These are phyloP conservation scores for Therioaphis trifolii DNA, from an alignment of 2,888 invertebrate genomes.

Conservation along the genomic window DNA sequence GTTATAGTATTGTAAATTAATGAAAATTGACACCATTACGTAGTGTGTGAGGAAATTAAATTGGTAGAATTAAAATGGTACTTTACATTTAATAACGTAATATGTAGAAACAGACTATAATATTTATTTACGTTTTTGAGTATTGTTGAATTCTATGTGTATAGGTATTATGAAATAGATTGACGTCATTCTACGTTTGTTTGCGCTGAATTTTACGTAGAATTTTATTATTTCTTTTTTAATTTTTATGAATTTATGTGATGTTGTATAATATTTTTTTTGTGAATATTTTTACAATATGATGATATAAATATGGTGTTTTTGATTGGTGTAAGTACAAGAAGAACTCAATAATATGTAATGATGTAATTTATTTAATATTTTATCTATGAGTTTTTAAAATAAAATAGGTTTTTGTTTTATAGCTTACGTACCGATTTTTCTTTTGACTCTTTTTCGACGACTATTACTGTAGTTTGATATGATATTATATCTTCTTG, in stretches of 20 bases:
- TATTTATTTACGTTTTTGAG: too few relatives aligned
- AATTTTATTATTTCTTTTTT: neutral
- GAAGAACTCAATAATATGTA: neutral
- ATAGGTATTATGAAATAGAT: neutral
- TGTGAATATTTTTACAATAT: neutral
- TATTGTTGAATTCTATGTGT: too few relatives aligned
- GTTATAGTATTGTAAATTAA: too few relatives aligned
- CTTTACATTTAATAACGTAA: too few relatives aligned
- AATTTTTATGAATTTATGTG: neutral
- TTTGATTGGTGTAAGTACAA: neutral
- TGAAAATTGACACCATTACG: too few relatives aligned
- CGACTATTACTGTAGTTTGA: neutral
- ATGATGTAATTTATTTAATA: neutral
- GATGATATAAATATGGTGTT: neutral
- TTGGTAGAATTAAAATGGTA: too few relatives aligned
- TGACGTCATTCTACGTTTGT: slow-evolving; percentile 5
- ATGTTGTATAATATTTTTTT: neutral
- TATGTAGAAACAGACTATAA: too few relatives aligned
- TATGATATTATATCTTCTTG: neutral
- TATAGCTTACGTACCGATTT: neutral
- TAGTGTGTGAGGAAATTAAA: too few relatives aligned
- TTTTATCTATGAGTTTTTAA: neutral
- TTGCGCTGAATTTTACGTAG: neutral
- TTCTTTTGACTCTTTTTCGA: neutral
- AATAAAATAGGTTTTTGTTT: too few relatives aligned